Base-by-base conservation (phyloP, 2,888 invertebrate species). In the Trissonchulus latispiculum region DNA sequence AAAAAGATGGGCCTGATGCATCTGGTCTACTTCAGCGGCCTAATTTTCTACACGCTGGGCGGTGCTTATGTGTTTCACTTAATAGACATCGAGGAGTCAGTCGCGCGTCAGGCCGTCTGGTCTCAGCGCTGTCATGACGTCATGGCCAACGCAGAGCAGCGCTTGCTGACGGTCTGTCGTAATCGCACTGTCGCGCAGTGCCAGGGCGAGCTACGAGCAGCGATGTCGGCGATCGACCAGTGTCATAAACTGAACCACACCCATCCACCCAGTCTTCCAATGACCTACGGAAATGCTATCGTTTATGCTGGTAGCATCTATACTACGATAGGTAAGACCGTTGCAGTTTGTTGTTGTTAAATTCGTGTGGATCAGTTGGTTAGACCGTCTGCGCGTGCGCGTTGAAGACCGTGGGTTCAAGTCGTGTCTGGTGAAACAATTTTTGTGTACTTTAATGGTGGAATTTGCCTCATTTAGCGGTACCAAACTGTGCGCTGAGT, bases 221-320 rank as follows among this genome's bases (percentile, higher is more conserved):
- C 48, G 48, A 8, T 48, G 8, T 23, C 8, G 23, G 8, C 48
- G 48, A 48, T 48, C 23, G 48, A 48, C 23, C 48, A 48, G 48
- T 48, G 48, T 48, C 48, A 48, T 48, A 48, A 48, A 48, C 48
- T 48, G 8, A 48, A 48, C 48, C 48, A 48, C 23, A 48, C 48
- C 48, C 8, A 48, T 15, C 48, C 48, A 23, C 48, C 48, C 23
- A 48, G 48, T 23, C 8, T 48, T 48, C 48, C 8, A 48, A 48
- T 48, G 48, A 48, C 48, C 23, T 48, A 48, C 61, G 48, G 37
- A 28, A 70, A 70, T 33, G 70, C 70, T 48, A 32, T 70, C 8
- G 37, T 70, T 32, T 70, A 59, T 32, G 70, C 70, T 1, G 70
- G 70, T 29, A 70, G 37, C 70, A 70, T 70, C n/a, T 70, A 37